Base-by-base conservation (phyloP, 2,888 invertebrate species). In the Pycnomerus fuliginosus region DNA sequence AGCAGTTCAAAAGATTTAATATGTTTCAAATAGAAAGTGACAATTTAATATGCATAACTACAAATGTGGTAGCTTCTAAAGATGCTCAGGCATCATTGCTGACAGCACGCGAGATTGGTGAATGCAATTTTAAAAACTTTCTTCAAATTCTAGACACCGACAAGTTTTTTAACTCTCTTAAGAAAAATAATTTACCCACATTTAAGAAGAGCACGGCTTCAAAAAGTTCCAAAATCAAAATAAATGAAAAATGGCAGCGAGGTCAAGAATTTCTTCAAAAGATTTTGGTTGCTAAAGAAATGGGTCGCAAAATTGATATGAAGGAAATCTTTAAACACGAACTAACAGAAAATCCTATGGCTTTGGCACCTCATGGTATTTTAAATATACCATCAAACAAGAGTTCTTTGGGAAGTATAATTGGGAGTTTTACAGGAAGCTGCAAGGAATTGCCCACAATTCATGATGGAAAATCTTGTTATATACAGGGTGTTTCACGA, bases 1-100 rank as follows among this genome's bases (percentile, higher is more conserved):
- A 15, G 7, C 22, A 37, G 39, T 47, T 47, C 32, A 8, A 12
- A 16, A 42, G 29, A 31, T 47, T 37, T 33, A 27, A 43, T 12
- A 42, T 47, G 7, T 47, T 47, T 43, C 14, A 15, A 3, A 10
- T 22, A 2, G 24, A 2, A 3, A 14, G 31, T 20, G 32, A 47
- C 16, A 5, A 11, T 13, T 16, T 47, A 12, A 7, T 41, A 25
- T 20, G 15, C 25, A 41, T 45, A 22, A 29, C 35, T 2, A 45
- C 30, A 12, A 45, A 41, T n/a, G 41, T 41, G 33, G 10, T 41
- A 13, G n/a, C 27, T 10, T 7, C 27, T 10, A 8, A 4, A 10
- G 4, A 8, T 5, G 4, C 10, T 8, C 14, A 30, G 5, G 13
- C 31, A 5, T 4, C 31, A 4, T 30, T 30, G 14, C 16, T 30